phyloP scores from a whole-genome alignment of 2,113 vertebrate genomes.

The Xyrauchen texanus region DNA sequence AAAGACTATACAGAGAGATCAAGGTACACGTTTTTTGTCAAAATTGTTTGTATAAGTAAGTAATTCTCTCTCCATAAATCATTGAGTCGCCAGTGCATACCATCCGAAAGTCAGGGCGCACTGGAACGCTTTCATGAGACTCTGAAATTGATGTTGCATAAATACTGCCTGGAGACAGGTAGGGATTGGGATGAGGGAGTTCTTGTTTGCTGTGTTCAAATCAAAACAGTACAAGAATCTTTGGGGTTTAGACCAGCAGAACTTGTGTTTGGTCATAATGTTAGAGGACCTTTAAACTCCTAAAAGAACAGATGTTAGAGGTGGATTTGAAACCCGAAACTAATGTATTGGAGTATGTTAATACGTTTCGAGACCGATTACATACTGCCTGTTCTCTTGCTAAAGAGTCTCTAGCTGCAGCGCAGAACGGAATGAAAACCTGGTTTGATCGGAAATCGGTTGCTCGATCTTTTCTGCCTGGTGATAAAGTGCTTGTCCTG shows the following conservation, averaged over 20 bases:
- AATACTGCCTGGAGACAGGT: background rate
- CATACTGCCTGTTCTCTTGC: too few species aligned
- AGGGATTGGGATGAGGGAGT: background rate
- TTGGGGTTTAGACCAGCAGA: background rate
- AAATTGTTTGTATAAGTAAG: background rate
- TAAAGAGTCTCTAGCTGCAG: background rate
- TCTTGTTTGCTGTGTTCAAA: background rate
- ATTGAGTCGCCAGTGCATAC: background rate
- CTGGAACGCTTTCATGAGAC: background rate
- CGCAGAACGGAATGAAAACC: background rate
- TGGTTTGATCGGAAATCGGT: background rate
- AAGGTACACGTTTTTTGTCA: background rate
- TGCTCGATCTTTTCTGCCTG: background rate
- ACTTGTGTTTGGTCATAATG: background rate
- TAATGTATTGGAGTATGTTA: slow-evolving; percentile 11
- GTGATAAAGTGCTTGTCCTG: slow-evolving; percentile 11
- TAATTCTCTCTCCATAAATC: background rate
- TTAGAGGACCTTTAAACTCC: background rate
- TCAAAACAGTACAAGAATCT: background rate
- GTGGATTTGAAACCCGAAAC: background rate
- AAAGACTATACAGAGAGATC: too few species aligned
- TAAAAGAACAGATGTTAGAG: slow-evolving; percentile 14
- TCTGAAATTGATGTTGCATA: background rate
- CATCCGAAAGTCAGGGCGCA: background rate
- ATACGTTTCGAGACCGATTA: background rate